Base-by-base conservation (phyloP, 2,113 vertebrate genomes). In the Plestiodon gilberti region DNA sequence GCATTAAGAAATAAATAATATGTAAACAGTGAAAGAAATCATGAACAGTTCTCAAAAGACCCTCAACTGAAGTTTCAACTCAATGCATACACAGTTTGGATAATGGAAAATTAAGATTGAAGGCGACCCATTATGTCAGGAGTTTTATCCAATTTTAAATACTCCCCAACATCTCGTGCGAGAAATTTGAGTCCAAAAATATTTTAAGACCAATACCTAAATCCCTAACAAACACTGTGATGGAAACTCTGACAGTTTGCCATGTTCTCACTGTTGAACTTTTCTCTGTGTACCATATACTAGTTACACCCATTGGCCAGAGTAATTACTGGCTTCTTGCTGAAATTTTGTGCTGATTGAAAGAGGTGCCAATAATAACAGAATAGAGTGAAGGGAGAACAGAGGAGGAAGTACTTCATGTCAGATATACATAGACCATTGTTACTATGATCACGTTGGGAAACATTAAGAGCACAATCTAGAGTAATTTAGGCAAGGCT, bases 181-280 rank as follows among this genome's bases (percentile, higher is more conserved):
- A 62, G 71, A 52, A 55, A 38, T 85, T 91, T 89, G 6, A 59
- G 52, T 64, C 25, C 18, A 82, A 81, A 87, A 86, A 2, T 74
- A 92, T 82, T 87, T 85, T 80, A 64, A 90, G 62, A 85, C 33
- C 30, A 91, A 55, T 87, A 79, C 88, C 87, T 83, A 92, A 93
- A 93, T 35, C 76, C 74, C 57, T 67, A 64, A 91, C 71, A 30
- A 90, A 85, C 18, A 17, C 59, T 73, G 77, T 61, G 90, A 92
- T 91, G 85, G 70, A 94, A 95, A 94, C 82, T 67, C 89, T 92
- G 86, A 84, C n/a, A 87, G 7, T 74, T 78, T 81, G 25, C 85
- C 55, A 40, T 87, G 33, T 88, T 55, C 86, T 85, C 93, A 64
- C 81, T 20, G 20, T 83, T 62, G 55, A 87, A 79, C 33, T 73